A percentile compares a stretch with the other conserved stretches of the same genome.
Conservation (phyloP, 2,888 invertebrate genomes). For the Sarcophaga caerulescens region DNA sequence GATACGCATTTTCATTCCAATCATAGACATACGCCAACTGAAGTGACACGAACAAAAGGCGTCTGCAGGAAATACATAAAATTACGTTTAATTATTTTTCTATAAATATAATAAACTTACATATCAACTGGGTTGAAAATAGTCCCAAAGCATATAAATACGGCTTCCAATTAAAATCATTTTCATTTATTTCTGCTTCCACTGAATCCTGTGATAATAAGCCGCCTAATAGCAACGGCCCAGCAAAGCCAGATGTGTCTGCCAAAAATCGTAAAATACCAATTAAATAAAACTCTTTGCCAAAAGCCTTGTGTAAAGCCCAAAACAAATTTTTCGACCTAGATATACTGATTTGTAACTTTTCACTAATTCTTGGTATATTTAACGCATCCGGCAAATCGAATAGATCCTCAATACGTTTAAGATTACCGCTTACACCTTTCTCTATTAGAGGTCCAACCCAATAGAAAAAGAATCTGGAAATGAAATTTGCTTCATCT, state of each 20-base stretch:
- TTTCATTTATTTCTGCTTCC: conserved; percentile 84
- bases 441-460: conserved; percentile 92
- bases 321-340: conserved; percentile 83
- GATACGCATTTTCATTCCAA: conserved; percentile 93
- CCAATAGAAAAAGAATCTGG: conserved; percentile 93
- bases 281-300: conserved; percentile 91
- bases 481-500: conserved; percentile 87
- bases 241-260: conserved; percentile 92
- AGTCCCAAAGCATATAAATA: conserved; percentile 87
- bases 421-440: conserved; percentile 88
- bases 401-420: conserved; percentile 90
- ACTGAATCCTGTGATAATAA: conserved; percentile 83
- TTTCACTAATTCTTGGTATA: conserved; percentile 77
- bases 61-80: conserved; percentile 80
- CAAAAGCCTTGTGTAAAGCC: conserved; percentile 89
- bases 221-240: conserved; percentile 92
- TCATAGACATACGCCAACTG: conserved; percentile 91
- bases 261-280: conserved; percentile 91
- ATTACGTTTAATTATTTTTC: background rate
- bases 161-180: conserved; percentile 84
- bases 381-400: conserved; percentile 85
- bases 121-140: conserved; percentile 85
- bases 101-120: conserved; percentile 81
- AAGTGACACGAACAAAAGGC: conserved; percentile 94
- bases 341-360: conserved; percentile 79